These are phyloP conservation scores for Polymixis lichenea DNA, from an alignment of 2,888 invertebrate species.

Conservation along the genomic window DNA sequence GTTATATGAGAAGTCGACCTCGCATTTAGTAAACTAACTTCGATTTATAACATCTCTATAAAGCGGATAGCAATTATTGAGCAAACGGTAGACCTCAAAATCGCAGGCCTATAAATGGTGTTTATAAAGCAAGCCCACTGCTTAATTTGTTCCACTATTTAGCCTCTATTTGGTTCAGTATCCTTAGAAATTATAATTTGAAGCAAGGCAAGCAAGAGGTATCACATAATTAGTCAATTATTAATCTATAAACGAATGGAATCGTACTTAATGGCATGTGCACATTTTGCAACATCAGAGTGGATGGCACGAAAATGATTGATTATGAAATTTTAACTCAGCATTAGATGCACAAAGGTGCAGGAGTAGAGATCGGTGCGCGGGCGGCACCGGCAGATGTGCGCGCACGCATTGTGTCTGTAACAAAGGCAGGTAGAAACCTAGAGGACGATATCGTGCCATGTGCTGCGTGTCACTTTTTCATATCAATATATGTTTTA, in stretches of 20 bases:
- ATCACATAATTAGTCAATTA: constrained; percentile 8
- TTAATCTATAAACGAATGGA: neutral
- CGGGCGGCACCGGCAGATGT: constrained; percentile 88
- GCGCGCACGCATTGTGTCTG: constrained; percentile 83
- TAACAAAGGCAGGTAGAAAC: constrained; percentile 88
- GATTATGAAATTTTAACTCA: constrained; percentile 72
- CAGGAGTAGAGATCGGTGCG: constrained; percentile 74
- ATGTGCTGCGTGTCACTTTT: constrained; percentile 90
- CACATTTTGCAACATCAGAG: constrained; percentile 68
- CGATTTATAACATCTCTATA: constrained; percentile 73
- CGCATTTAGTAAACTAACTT: constrained; percentile 76
- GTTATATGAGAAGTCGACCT: constrained; percentile 83
- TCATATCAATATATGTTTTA: constrained; percentile 84
- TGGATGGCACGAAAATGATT: constrained; percentile 75
- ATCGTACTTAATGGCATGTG: constrained; percentile 45
- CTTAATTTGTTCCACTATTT: constrained; percentile 58
- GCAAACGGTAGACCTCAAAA: constrained; percentile 72
- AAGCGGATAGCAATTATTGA: constrained; percentile 69
- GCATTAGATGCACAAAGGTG: constrained; percentile 72
- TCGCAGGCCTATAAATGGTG: constrained; percentile 67
- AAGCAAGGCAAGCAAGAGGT: constrained; percentile 37
- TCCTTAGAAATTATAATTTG: constrained; percentile 39
- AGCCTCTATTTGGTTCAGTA: constrained; percentile 43
- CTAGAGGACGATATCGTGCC: constrained; percentile 81
- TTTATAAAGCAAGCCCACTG: constrained; percentile 48